phyloP scores from a whole-genome alignment of 2,888 invertebrate species.

The Amphipyra berbera region DNA sequence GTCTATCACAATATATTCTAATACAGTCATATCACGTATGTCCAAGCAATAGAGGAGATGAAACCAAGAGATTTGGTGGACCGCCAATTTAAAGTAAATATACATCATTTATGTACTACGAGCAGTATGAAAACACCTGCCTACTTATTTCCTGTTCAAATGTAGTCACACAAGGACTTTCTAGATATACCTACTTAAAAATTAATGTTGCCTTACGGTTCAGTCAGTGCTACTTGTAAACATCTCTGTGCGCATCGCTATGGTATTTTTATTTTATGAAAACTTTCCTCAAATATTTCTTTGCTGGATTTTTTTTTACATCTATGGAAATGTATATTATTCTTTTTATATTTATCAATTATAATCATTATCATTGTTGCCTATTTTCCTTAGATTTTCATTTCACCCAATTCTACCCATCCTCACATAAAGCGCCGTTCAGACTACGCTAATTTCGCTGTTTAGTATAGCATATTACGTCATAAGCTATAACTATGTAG shows the following conservation, averaged over 20 bases:
- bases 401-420: no score
- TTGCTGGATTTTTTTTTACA: neutral
- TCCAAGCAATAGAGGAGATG: slow-evolving; percentile 60
- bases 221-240: slow-evolving; percentile 41
- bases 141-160: slow-evolving; percentile 61
- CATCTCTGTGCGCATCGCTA: slow-evolving; percentile 23
- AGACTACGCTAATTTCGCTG: no score
- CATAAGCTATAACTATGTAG: no score
- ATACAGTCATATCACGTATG: slow-evolving; percentile 68
- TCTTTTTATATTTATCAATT: no score
- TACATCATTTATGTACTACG: slow-evolving; percentile 38
- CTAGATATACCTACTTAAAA: slow-evolving; percentile 58
- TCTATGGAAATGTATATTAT: no score
- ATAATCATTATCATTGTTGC: no score
- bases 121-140: slow-evolving; percentile 43
- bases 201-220: slow-evolving; percentile 50
- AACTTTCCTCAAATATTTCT: slow-evolving; percentile 12
- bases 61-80: slow-evolving; percentile 60
- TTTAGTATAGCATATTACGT: no score
- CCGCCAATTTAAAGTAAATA: slow-evolving; percentile 59
- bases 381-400: no score
- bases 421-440: no score
- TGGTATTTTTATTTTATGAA: slow-evolving; percentile 15
- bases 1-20: slow-evolving; percentile 32
- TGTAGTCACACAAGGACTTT: slow-evolving; percentile 57